Base-by-base conservation (phyloP, 1,140 invertebrate species). In the Megathymus violae region DNA sequence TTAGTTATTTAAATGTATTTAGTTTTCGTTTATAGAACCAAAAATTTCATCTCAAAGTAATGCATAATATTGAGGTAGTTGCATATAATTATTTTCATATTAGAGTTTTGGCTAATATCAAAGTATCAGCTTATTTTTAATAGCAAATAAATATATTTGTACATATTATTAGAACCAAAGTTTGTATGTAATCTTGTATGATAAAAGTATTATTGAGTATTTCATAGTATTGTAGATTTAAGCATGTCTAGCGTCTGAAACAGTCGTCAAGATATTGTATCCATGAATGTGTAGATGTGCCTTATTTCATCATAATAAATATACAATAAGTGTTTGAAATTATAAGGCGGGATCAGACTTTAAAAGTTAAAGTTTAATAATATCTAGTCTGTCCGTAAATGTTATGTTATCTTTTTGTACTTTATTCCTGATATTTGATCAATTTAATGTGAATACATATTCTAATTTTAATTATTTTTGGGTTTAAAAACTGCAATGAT, bases 11-110 rank as follows among this genome's bases (percentile, higher is more conserved):
- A 11, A 36, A 16, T 59, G 46, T 67, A 62, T 54, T 68, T 68
- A 64, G 62, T 63, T 64, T 61, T 52, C 27, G 41, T n/a, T 65
- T 63, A 50, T 27, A 41, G 36, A 56, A 68, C 56, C 56, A 67
- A 64, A 59, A 52, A 64, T 64, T 60, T 25, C 52, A 60, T 64
- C 62, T 65, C 69, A 74, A 68, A 73, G 67, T 74, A 72, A 71
- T 62, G 73, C 75, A 71, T 74, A 77, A 73, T 77, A 71, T 63
- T 58, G 14, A 9, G 9, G 7, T 46, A 46, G 17, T 9, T 52
- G 17, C 41, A 52, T 13, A 52, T 52, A 40, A 52, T 22, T 25
- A 10, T 7, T 36, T 36, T 36, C 27, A 4, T 36, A 11, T 36
- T 36, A 36, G 34, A 4, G 3, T 36, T 36, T 36, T 36, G n/a